Conservation (phyloP, 1,140 invertebrate species). For the Macrostomum lignano region DNA sequence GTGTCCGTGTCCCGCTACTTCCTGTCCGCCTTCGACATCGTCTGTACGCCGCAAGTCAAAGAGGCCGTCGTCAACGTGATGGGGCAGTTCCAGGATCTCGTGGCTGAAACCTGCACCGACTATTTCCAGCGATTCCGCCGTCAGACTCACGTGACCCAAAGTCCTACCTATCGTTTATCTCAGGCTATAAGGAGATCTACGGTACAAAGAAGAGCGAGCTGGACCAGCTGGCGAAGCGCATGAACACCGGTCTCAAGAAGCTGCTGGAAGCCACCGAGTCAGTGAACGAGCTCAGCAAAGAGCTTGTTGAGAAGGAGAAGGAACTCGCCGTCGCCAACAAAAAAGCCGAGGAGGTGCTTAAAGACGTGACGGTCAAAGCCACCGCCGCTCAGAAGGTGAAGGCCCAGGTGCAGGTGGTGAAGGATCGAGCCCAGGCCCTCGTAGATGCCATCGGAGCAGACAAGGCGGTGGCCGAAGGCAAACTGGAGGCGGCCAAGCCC, state of each 20-base stretch:
- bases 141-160: conserved; percentile 86
- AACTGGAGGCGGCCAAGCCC: conserved; percentile 62
- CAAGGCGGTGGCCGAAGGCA: conserved; percentile 59
- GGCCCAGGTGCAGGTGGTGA: conserved; percentile 69
- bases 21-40: conserved; percentile 55
- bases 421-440: conserved; percentile 67
- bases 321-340: conserved; percentile 60
- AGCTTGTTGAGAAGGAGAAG: conserved; percentile 69
- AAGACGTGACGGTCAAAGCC: conserved; percentile 51
- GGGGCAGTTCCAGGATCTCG: conserved; percentile 48
- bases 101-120: conserved; percentile 52
- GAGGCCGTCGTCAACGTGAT: conserved; percentile 51
- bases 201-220: conserved; percentile 56
- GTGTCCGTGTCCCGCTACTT: conserved; percentile 71
- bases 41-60: conserved; percentile 51
- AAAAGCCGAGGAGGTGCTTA: conserved; percentile 46
- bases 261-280: conserved; percentile 70
- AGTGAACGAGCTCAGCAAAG: conserved; percentile 62
- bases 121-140: conserved; percentile 74
- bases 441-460: conserved; percentile 60
- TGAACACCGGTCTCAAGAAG: conserved; percentile 71
- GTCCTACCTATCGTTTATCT: conserved; percentile 76
- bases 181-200: conserved; percentile 76
- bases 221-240: conserved; percentile 53
- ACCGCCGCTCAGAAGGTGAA: conserved; percentile 78